These are phyloP conservation scores for Melanargia galathea DNA, from an alignment of 2,888 invertebrate species.

Conservation along the genomic window DNA sequence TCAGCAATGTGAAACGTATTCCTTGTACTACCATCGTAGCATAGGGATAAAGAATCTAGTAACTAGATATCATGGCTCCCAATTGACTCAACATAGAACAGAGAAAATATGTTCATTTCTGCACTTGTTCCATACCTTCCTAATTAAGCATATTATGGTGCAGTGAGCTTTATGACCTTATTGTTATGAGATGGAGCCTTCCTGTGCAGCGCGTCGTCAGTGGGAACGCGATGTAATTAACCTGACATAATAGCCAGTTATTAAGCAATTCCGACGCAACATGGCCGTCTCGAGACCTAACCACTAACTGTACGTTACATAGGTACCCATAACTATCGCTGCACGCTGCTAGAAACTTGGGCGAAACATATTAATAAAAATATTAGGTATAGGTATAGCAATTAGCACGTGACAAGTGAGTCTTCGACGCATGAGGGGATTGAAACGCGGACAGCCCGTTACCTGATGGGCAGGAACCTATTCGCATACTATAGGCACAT, in stretches of 20 bases:
- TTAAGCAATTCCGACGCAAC: constrained; percentile 70
- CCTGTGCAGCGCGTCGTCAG: constrained; percentile 39
- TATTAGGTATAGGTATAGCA: too few relatives aligned
- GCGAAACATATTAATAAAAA: too few relatives aligned
- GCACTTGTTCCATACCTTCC: not conserved
- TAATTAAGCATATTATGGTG: constrained; percentile 12
- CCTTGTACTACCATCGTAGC: too few relatives aligned
- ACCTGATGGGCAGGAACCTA: too few relatives aligned
- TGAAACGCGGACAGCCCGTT: too few relatives aligned
- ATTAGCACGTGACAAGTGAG: too few relatives aligned
- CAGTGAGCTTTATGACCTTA: constrained; percentile 13
- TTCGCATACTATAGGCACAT: too few relatives aligned
- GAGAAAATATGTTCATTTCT: not conserved
- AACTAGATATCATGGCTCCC: too few relatives aligned
- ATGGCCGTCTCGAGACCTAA: constrained; percentile 54
- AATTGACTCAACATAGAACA: not conserved
- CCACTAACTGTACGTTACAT: constrained; percentile 27
- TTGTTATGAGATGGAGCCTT: constrained; percentile 25
- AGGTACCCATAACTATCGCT: not conserved
- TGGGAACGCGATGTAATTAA: constrained; percentile 65
- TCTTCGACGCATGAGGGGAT: too few relatives aligned
- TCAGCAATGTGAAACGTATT: too few relatives aligned
- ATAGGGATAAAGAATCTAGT: too few relatives aligned
- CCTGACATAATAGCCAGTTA: constrained; percentile 70
- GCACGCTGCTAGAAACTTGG: not conserved